phyloP scores from a whole-genome alignment of 2,888 invertebrate genomes.

The Flexamia atlantica region DNA sequence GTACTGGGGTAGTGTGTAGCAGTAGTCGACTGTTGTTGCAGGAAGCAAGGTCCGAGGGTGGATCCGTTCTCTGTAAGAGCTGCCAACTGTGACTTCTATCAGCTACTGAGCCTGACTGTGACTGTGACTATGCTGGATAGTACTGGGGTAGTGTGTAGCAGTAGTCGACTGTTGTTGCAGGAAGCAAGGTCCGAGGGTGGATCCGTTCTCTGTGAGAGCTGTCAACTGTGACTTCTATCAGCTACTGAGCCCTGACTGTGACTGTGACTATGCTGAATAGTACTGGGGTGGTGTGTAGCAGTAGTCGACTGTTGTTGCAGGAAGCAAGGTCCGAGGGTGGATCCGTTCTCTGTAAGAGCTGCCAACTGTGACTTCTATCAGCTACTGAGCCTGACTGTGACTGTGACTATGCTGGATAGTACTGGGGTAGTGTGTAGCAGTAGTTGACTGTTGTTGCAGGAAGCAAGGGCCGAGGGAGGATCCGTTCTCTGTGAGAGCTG shows the following conservation, averaged over 20 bases:
- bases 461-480: conserved; percentile 92
- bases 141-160: no score
- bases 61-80: conserved; percentile 94
- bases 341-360: conserved; percentile 92
- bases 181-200: conserved; percentile 90
- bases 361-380: conserved; percentile 96
- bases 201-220: conserved; percentile 92
- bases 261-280: conserved; percentile 85
- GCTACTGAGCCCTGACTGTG: conserved; percentile 84
- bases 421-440: no score
- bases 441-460: conserved; percentile 74
- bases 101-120: conserved; percentile 83
- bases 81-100: conserved; percentile 95
- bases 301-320: conserved; percentile 74
- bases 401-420: conserved; percentile 84
- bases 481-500: conserved; percentile 91
- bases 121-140: conserved; percentile 85
- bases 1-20: no score
- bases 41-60: conserved; percentile 89
- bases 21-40: conserved; percentile 71
- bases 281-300: no score
- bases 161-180: conserved; percentile 74
- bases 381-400: conserved; percentile 83
- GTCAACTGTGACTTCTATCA: conserved; percentile 96
- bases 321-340: conserved; percentile 90